Evolutionary conservation across 2,113 vertebrate genomes (phyloP).

Genomic region (Anas platyrhynchos): DNA sequence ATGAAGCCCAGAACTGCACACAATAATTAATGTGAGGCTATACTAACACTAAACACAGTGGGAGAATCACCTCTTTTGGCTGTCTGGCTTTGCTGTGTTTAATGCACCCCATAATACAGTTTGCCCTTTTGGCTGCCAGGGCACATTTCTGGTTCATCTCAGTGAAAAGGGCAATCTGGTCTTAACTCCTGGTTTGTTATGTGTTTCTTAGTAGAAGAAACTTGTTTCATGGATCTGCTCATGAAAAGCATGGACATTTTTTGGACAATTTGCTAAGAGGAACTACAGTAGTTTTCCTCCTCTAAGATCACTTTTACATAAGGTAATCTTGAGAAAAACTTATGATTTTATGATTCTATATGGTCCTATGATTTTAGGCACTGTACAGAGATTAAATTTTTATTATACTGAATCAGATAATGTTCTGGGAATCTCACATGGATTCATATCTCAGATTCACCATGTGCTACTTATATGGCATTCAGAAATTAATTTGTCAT

Average conservation of each 20-base stretch:
- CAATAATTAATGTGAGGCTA: background rate
- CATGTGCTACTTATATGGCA: background rate
- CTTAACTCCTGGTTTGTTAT: accelerated
- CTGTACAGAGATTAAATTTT: background rate
- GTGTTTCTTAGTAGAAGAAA: background rate
- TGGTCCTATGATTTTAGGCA: background rate
- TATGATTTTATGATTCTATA: background rate
- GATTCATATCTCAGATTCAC: background rate
- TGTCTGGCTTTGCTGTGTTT: background rate
- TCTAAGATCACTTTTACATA: background rate
- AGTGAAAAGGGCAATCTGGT: background rate
- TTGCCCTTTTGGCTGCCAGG: background rate
- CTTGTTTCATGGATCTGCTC: background rate
- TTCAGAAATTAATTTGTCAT: background rate
- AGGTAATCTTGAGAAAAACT: background rate
- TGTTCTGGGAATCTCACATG: background rate
- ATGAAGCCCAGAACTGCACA: background rate
- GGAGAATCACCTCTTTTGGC: background rate
- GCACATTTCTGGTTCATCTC: background rate
- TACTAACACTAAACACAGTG: background rate
- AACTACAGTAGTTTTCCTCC: background rate
- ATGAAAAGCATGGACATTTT: background rate
- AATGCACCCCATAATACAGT: background rate
- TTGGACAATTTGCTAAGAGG: background rate
- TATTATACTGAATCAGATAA: background rate